Conservation (phyloP, 2,888 invertebrate species). For the Drosophila quinaria region DNA sequence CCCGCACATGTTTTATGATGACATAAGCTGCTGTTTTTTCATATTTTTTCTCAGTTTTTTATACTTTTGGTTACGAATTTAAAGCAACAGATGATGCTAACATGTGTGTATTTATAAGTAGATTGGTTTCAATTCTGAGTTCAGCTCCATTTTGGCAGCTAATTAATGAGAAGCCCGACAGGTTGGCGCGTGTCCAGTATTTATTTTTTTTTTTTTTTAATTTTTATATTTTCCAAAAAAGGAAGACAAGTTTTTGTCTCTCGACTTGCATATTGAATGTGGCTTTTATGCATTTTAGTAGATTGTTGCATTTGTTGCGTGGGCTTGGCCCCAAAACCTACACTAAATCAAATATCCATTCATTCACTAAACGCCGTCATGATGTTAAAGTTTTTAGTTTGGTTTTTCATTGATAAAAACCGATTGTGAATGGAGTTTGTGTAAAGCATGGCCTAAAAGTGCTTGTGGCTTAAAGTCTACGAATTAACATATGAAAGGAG, state of each 20-base stretch:
- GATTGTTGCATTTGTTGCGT: constrained; percentile 37
- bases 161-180: constrained; percentile 62
- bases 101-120: constrained; percentile 21
- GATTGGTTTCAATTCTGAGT: constrained; percentile 34
- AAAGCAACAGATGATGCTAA: constrained; percentile 45
- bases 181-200: constrained; percentile 67
- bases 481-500: constrained; percentile 51
- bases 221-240: constrained; percentile 2
- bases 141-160: constrained; percentile 38
- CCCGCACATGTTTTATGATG: constrained; percentile 57
- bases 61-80: constrained; percentile 10
- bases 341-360: constrained; percentile 53
- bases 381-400: constrained; percentile 14
- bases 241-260: constrained; percentile 24
- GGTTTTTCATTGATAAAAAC: constrained; percentile 57
- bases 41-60: constrained; percentile 14
- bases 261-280: constrained; percentile 25
- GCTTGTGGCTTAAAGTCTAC: constrained; percentile 40
- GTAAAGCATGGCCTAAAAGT: constrained; percentile 51
- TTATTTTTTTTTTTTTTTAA: not conserved
- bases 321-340: constrained; percentile 54
- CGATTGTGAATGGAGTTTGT: constrained; percentile 56
- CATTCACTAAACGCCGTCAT: constrained; percentile 45
- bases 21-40: constrained; percentile 62
- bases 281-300: constrained; percentile 16